Base-by-base conservation (phyloP, 30 jellyfish, hydroid and myxozoan genomes). In the Phacellophora camtschatica region DNA sequence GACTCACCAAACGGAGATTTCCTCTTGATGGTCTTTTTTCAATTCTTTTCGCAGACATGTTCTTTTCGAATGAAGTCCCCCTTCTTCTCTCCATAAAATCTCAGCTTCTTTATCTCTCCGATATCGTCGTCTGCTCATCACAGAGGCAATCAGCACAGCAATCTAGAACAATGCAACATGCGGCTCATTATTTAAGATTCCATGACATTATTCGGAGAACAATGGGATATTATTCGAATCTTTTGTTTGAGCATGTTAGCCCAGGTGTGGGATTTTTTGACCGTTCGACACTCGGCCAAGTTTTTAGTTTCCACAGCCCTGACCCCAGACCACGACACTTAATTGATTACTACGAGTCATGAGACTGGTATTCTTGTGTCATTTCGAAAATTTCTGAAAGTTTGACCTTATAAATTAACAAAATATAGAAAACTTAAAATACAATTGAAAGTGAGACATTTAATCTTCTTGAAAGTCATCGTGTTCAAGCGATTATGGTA, bases 241-340 rank as follows among this genome's bases (percentile, higher is more conserved):
- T 34, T 80, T 80, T 80, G 91, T 80, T 80, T 55, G 4, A 50
- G 39, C 91, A 66, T 62, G 84, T 58, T 46, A 80, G 83, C 82
- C 82, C 91, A 80, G 91, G 91, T 80, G 91, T 66, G 57, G 83
- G 62, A 53, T 80, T 61, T 58, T 30, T 58, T 81, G 55, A 62
- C 73, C 86, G 64, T 33, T 73, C 29, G 66, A 50, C 41, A 67
- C 22, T 5, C 4, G 34, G 2, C 4, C 5, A 1, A 28, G 51
- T 54, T 54, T n/a, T n/a, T n/a, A n/a, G n/a, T 32, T 67, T 18
- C 46, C 32, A 25, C 27, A 62, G 59, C 86, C 86, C 59, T 28
- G 48, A 64, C n/a, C n/a, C n/a, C n/a, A n/a, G n/a, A n/a, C n/a
- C n/a, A n/a, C n/a, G n/a, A n/a, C n/a, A n/a, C n/a, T n/a, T n/a